Base-by-base conservation (phyloP, 2,888 invertebrate species). In the Tenthredo mesomela region DNA sequence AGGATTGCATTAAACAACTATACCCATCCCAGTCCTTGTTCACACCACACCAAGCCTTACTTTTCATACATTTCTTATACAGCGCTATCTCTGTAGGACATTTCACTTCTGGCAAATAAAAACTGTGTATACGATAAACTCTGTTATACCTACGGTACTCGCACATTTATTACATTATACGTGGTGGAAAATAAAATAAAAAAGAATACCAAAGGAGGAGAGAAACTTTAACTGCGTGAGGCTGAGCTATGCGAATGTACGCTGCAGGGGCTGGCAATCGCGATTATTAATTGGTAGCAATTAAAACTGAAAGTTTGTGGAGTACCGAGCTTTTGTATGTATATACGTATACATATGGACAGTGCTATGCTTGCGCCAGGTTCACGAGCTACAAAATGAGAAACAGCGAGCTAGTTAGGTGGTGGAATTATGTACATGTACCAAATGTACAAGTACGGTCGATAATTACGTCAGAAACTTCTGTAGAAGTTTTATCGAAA, bases 201-300 rank as follows among this genome's bases (percentile, higher is more conserved):
- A n/a, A 18, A 54, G n/a, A 54, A n/a, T n/a, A n/a, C 54, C 18
- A 7, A 54, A 54, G n/a, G n/a, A 54, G 47, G 15, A 47, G 47
- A 47, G 67, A 67, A 67, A 67, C 67, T 67, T 67, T 29, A 67
- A 67, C 29, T 29, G 67, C 67, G 10, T 25, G 67, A 29, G 33
- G 12, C 29, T 67, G 67, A 67, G 67, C 25, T 25, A 67, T 67
- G 25, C 29, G 67, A 67, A 33, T 70, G 18, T 18, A 37, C 15
- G 7, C 37, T n/a, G 37, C n/a, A n/a, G 29, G 70, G 70, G 29
- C 33, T 70, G 70, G 70, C 70, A 70, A 70, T 33, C 70, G 37
- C 25, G 70, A 70, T 70, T 70, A 70, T 70, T 70, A 70, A 70
- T 70, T 70, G 70, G 70, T 37, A 10, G 70, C 70, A 70, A 70